phyloP scores from a whole-genome alignment of 2,113 vertebrate species.

The Spheniscus mendiculus region DNA sequence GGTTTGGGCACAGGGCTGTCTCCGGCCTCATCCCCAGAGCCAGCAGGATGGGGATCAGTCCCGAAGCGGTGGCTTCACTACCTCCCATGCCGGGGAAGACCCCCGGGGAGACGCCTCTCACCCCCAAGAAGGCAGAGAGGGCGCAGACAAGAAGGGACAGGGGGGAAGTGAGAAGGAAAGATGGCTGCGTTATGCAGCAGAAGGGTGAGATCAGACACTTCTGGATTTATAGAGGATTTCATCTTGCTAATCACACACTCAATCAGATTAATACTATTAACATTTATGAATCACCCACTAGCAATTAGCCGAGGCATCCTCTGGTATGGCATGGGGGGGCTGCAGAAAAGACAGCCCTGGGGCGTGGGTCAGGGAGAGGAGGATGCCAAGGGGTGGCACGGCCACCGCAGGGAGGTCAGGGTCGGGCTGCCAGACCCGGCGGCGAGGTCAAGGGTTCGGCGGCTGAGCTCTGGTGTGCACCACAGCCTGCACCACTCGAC shows the following conservation, averaged over 20 bases:
- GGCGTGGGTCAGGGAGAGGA: neutral
- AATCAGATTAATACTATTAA: slow-evolving; percentile 48
- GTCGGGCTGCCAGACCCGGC: neutral
- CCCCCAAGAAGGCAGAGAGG: neutral
- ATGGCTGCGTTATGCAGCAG: neutral
- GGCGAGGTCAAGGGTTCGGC: neutral
- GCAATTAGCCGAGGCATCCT: neutral
- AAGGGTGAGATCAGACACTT: neutral
- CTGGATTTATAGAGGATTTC: slow-evolving; percentile 25
- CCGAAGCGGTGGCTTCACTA: neutral
- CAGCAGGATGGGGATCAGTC: neutral
- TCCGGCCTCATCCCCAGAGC: neutral
- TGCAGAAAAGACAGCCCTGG: neutral
- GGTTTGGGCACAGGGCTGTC: neutral
- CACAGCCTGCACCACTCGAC: neutral
- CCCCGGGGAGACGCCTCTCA: neutral
- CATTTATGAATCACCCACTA: slow-evolving; percentile 13
- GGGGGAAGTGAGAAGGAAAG: neutral
- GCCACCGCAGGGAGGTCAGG: neutral
- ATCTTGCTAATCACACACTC: neutral
- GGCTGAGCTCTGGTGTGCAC: neutral
- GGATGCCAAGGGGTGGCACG: neutral
- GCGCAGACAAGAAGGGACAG: rapidly evolving
- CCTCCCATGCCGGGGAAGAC: rapidly evolving
- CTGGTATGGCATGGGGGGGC: neutral